Evolutionary conservation across 2,888 invertebrate genomes (phyloP).

Genomic region (Melanophora roralis): DNA sequence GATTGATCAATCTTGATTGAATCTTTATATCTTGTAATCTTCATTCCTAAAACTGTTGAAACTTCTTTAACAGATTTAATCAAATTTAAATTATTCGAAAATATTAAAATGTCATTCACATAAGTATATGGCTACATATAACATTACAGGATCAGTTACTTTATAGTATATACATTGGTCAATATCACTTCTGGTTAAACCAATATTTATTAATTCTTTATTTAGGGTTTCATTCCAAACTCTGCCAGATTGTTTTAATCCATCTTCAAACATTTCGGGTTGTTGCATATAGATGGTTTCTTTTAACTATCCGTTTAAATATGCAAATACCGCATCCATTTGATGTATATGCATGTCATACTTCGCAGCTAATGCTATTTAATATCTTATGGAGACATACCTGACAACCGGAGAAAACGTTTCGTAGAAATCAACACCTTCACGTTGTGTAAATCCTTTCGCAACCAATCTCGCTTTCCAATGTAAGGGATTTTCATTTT

Average conservation of each 20-base stretch:
- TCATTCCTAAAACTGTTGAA: too few relatives aligned
- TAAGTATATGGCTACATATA: constrained; percentile 16
- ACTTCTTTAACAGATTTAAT: too few relatives aligned
- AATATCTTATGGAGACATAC: constrained; percentile 51
- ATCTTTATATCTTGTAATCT: too few relatives aligned
- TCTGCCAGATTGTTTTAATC: constrained; percentile 49
- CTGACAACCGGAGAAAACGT: constrained; percentile 68
- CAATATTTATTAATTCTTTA: constrained; percentile 7
- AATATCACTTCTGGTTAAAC: constrained; percentile 33
- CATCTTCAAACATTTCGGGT: constrained; percentile 32
- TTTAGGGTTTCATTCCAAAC: constrained; percentile 49
- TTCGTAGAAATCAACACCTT: constrained; percentile 66
- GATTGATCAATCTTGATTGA: too few relatives aligned
- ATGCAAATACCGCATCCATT: constrained; percentile 48
- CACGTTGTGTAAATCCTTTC: constrained; percentile 31
- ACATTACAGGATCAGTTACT: constrained; percentile 11
- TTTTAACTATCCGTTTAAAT: constrained; percentile 28
- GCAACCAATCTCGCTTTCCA: constrained; percentile 37
- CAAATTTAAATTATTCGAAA: too few relatives aligned
- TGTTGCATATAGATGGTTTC: constrained; percentile 47
- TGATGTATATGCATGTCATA: constrained; percentile 50
- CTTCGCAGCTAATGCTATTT: constrained; percentile 33
- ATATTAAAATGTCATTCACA: constrained; percentile 46
- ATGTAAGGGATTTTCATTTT: constrained; percentile 49
- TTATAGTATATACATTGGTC: constrained; percentile 55